Percentiles rank a stretch among this genome's conserved stretches.
Evolutionary conservation across 2,797 vertebrate genomes (phyloP).

Genomic region (Lepidocolaptes lacrymiger): DNA sequence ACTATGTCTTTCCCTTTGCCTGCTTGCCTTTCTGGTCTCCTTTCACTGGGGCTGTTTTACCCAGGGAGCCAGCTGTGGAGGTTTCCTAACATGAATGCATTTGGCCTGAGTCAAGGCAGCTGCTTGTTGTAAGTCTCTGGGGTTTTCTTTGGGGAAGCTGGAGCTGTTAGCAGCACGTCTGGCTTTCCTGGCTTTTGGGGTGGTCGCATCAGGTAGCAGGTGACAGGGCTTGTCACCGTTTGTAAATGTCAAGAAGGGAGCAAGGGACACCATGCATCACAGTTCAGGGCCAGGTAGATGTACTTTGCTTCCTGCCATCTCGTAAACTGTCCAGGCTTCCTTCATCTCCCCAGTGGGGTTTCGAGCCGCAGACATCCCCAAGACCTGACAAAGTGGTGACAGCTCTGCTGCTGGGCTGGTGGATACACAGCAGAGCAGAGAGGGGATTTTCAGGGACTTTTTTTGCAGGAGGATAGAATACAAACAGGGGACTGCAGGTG

Average conservation of each 20-base stretch:
- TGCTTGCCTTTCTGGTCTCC: background rate
- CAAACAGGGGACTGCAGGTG: background rate
- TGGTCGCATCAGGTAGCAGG: background rate
- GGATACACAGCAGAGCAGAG: rapidly evolving
- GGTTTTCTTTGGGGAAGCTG: background rate
- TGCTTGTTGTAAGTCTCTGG: background rate
- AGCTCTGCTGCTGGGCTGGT: background rate
- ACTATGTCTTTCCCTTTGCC: background rate
- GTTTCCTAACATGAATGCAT: background rate
- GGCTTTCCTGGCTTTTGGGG: background rate
- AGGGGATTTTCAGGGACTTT: background rate
- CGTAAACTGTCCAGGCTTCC: background rate
- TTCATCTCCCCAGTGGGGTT: background rate
- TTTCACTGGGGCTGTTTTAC: background rate
- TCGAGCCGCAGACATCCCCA: background rate
- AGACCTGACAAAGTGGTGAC: background rate
- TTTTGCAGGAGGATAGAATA: background rate
- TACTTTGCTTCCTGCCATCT: background rate
- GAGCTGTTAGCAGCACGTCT: background rate
- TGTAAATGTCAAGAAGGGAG: background rate
- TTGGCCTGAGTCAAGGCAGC: background rate
- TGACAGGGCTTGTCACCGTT: background rate
- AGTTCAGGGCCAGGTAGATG: background rate
- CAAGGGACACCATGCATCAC: background rate
- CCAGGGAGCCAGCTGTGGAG: background rate